Evolutionary conservation across 2,888 invertebrate species (phyloP), one percentile per base, ranked within the genome.

Genomic region (Agonopterix alstromeriana): DNA sequence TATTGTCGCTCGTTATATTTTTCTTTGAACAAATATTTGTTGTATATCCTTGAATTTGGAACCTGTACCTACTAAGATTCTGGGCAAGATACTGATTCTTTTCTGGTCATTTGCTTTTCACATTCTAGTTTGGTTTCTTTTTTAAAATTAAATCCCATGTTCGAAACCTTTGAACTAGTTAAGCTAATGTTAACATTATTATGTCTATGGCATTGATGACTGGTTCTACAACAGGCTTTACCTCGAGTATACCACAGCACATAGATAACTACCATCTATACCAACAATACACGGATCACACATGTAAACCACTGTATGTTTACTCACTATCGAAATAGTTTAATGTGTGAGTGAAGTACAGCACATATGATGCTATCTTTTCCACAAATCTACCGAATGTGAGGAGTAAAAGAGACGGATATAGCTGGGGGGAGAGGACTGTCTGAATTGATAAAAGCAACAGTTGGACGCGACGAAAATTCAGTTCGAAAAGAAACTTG

Each of bases 371-470:
- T 58, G 71, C 76, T 67, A 60, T 85, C 82, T 58, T 80, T 66
- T 73, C 62, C 61, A 67, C 70, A 52, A 56, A 65, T 56, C 49
- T 46, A 48, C 53, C 50, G 49, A 61, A 62, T 58, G 48, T 54
- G 47, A 55, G 43, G 82, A 62, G 69, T 49, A 78, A 86, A 67
- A 59, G 85, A 80, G 85, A 86, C 55, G 56, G 63, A 54, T 14
- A 49, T 43, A 42, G 41, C 50, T 52, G 79, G 67, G 80, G 79
- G 81, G 81, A 82, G 82, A 76, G 74, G 59, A 68, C 63, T 68
- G 69, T 59, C 61, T 73, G 82, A 84, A 80, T 81, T 88, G 82
- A 87, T 88, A 88, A 84, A 88, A 88, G 80, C 87, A 81, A 86
- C 84, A 76, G 82, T 79, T 77, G 77, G 73, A 76, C 79, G 71